phyloP scores from a whole-genome alignment of 2,113 vertebrate genomes.

The Ranitomeya variabilis region DNA sequence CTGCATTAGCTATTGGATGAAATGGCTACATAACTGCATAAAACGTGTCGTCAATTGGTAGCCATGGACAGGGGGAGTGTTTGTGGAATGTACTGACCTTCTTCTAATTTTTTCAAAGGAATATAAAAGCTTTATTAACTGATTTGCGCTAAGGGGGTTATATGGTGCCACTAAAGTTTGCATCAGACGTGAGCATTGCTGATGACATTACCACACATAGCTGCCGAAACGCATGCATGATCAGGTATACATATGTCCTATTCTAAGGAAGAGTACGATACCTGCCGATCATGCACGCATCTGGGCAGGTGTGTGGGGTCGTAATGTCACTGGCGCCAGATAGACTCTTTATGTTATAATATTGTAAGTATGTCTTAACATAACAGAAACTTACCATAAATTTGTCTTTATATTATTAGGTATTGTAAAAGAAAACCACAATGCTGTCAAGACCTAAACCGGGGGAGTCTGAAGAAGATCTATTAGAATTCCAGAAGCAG shows the following conservation, averaged over 20 bases:
- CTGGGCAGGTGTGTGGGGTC: too few species aligned
- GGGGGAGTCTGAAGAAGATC: conserved; percentile 88
- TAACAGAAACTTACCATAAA: background rate
- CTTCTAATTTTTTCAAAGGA: background rate
- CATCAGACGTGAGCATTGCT: too few species aligned
- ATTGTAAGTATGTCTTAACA: background rate
- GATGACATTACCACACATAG: too few species aligned
- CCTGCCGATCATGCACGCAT: too few species aligned
- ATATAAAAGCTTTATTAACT: background rate
- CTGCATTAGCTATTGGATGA: background rate
- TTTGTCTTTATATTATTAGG: background rate
- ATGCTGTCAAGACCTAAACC: conserved; percentile 91
- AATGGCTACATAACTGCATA: background rate
- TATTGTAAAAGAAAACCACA: conserved; percentile 13
- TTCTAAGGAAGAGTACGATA: too few species aligned
- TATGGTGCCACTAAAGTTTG: too few species aligned
- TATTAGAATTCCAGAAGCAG: conserved; percentile 84
- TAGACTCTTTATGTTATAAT: background rate
- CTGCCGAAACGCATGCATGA: too few species aligned
- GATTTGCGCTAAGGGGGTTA: too few species aligned
- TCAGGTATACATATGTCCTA: too few species aligned
- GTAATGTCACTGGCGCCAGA: too few species aligned
- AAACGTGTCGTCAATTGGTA: background rate
- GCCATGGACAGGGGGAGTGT: background rate
- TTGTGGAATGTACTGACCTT: background rate